phyloP scores from a whole-genome alignment of 2,113 vertebrate genomes.

The Campylomormyrus numenius region DNA sequence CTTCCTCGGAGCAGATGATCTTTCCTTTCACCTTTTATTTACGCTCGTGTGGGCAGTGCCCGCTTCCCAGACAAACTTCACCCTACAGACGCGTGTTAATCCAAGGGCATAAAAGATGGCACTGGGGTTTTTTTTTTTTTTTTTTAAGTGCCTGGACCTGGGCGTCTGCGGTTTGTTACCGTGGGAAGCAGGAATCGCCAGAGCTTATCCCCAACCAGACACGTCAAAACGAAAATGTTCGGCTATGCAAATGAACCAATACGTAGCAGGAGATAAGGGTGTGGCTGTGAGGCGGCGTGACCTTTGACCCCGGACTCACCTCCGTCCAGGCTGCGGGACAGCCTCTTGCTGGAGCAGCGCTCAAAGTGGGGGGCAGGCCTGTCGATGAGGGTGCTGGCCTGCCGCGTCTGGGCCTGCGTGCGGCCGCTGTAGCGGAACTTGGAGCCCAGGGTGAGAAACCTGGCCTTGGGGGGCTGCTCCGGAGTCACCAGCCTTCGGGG shows the following conservation, averaged over 20 bases:
- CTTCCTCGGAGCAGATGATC: neutral
- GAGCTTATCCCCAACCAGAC: neutral
- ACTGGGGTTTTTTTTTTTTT: neutral
- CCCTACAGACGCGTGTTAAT: neutral
- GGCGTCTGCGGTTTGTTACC: neutral
- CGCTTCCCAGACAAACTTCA: neutral
- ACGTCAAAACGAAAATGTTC: neutral
- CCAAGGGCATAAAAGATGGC: neutral
- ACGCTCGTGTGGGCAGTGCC: neutral
- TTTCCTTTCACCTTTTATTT: neutral
- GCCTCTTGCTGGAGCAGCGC: conserved; percentile 71
- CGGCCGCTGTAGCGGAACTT: conserved; percentile 83
- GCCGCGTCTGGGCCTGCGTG: conserved; percentile 73
- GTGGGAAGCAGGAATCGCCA: neutral
- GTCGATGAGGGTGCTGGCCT: conserved; percentile 77
- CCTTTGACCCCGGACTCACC: conserved; percentile 45
- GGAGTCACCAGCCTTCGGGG: conserved; percentile 65
- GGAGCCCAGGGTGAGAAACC: conserved; percentile 76
- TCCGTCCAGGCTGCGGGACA: conserved; percentile 75
- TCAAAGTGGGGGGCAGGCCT: conserved; percentile 71
- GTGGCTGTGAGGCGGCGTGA: neutral
- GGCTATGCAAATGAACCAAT: too few relatives aligned
- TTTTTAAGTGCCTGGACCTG: neutral
- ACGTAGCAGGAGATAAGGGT: neutral
- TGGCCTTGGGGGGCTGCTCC: conserved; percentile 74